Percentiles rank a stretch among this genome's conserved stretches.
Evolutionary conservation across 2,113 vertebrate genomes (phyloP).

Genomic region (Atrichornis clamosus): DNA sequence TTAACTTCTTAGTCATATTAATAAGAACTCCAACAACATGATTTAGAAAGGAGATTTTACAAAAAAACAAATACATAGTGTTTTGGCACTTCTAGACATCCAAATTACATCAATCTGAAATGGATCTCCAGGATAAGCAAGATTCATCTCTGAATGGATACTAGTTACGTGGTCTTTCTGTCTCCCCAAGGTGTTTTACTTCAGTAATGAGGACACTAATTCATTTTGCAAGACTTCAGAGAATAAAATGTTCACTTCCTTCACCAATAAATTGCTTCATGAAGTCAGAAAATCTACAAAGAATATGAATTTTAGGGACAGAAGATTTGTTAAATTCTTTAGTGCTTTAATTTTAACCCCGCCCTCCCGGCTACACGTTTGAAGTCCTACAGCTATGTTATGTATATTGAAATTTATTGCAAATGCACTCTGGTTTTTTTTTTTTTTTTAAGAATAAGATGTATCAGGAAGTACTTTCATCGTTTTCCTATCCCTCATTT

Average conservation of each 20-base stretch:
- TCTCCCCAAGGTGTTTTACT: not conserved
- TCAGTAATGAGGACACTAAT: not conserved
- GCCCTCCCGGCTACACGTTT: rapidly evolving
- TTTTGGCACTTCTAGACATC: not conserved
- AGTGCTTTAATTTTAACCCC: not conserved
- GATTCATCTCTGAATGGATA: not conserved
- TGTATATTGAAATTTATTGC: not conserved
- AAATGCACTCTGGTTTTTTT: not conserved
- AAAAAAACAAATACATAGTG: rapidly evolving
- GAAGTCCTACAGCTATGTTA: not conserved
- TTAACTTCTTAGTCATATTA: not conserved
- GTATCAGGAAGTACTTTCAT: not conserved
- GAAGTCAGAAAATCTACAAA: not conserved
- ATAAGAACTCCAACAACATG: not conserved
- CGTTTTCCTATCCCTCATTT: not conserved
- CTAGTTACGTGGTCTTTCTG: not conserved
- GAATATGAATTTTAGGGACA: not conserved
- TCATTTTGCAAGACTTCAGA: not conserved
- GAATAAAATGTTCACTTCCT: not conserved
- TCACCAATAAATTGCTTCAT: not conserved
- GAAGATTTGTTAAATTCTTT: not conserved
- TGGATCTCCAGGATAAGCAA: not conserved
- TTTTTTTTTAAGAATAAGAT: not conserved
- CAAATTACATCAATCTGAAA: not conserved
- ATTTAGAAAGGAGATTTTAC: not conserved